A percentile compares a stretch with the other conserved stretches of the same genome.
Conservation (phyloP, 2,113 vertebrate species). For the Lagopus leucura region DNA sequence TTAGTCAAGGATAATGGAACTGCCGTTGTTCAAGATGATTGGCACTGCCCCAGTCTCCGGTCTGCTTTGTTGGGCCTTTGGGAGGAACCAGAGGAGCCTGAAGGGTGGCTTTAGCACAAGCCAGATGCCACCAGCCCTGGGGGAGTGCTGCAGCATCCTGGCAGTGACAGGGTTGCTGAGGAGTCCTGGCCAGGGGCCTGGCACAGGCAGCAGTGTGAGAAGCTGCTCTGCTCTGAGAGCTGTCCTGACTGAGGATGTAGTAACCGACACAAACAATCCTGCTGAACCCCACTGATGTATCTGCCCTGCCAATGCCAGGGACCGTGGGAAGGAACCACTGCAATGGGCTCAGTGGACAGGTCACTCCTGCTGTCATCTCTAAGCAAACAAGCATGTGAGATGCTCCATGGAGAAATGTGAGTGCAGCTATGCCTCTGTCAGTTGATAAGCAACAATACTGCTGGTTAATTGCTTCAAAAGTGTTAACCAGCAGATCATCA, state of each 20-base stretch:
- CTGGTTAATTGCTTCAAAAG: constrained; percentile 41
- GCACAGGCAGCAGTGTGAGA: rapidly evolving
- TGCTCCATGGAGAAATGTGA: neutral
- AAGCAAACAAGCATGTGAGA: neutral
- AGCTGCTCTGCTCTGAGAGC: neutral
- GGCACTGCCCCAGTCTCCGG: neutral
- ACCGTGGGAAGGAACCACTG: neutral
- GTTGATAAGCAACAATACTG: neutral
- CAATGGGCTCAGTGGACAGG: rapidly evolving
- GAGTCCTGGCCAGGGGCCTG: neutral
- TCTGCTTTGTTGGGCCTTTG: neutral
- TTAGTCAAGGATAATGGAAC: neutral
- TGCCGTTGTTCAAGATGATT: neutral
- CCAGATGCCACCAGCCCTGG: neutral
- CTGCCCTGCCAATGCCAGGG: neutral
- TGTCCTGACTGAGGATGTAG: neutral
- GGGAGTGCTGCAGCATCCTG: neutral
- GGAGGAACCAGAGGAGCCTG: neutral
- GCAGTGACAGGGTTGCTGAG: neutral
- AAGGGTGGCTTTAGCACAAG: neutral
- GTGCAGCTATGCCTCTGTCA: neutral
- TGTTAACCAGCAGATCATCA: constrained; percentile 48
- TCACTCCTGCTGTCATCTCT: neutral
- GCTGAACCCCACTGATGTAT: too few species aligned
- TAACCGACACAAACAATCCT: neutral